Conservation (phyloP, 2,888 invertebrate species). For the Rhimphoctona megacephalus region DNA sequence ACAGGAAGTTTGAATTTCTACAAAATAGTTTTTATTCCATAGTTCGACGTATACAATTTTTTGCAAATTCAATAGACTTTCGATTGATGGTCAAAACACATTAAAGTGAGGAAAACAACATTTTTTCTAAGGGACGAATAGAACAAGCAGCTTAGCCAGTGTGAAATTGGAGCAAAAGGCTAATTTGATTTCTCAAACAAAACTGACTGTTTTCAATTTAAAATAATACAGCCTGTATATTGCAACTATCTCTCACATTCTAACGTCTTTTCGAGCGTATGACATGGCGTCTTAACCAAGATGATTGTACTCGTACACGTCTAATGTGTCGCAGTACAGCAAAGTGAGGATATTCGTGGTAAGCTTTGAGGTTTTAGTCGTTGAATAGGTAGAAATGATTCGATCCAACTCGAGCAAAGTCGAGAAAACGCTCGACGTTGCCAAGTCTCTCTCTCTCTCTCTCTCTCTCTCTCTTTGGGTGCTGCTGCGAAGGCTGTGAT, state of each 20-base stretch:
- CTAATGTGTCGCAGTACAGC: not conserved
- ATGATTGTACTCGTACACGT: not conserved
- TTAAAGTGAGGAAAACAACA: not conserved
- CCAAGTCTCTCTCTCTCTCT: slow-evolving; percentile 54
- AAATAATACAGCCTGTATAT: not conserved
- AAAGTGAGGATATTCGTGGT: not conserved
- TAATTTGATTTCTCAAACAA: not conserved
- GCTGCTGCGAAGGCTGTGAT: slow-evolving; percentile 1
- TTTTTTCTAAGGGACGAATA: not conserved
- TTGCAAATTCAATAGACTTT: not conserved
- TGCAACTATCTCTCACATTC: not conserved
- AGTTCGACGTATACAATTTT: no score
- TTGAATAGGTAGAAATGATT: slow-evolving; percentile 31
- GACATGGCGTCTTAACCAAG: not conserved
- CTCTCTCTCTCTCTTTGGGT: slow-evolving; percentile 9
- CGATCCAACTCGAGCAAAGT: slow-evolving; percentile 38
- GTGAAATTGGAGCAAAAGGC: not conserved
- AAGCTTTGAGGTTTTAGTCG: slow-evolving; percentile 11
- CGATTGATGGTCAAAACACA: not conserved
- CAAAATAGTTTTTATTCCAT: no score
- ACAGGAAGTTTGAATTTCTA: no score
- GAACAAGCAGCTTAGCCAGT: not conserved
- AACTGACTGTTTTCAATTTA: not conserved
- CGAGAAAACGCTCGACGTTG: slow-evolving; percentile 46
- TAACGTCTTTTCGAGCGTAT: not conserved